A percentile compares a stretch with the other conserved stretches of the same genome.
Conservation (phyloP, 2,888 invertebrate genomes). For the Dryobotodes eremita region DNA sequence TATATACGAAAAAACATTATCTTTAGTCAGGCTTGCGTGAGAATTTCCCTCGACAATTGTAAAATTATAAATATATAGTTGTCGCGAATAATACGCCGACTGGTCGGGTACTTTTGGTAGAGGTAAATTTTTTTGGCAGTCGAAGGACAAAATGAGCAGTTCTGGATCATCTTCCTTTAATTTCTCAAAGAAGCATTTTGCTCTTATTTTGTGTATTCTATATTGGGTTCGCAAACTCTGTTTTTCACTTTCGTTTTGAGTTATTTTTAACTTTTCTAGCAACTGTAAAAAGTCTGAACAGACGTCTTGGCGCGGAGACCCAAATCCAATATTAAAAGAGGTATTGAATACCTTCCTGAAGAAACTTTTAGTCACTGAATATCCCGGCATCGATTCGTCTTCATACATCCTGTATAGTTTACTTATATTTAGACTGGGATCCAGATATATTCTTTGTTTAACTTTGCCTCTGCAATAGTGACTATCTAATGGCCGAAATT, state of each 20-base stretch:
- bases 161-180: no score
- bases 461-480: slow-evolving; percentile 62
- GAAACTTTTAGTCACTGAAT: slow-evolving; percentile 46
- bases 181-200: no score
- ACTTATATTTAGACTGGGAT: slow-evolving; percentile 46
- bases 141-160: no score
- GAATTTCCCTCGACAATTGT: slow-evolving; percentile 63
- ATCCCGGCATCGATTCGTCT: slow-evolving; percentile 43
- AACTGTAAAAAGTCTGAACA: slow-evolving; percentile 6
- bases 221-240: slow-evolving; percentile 51
- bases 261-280: slow-evolving; percentile 52
- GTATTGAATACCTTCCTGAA: slow-evolving; percentile 44
- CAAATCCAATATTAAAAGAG: slow-evolving; percentile 48
- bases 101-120: no score
- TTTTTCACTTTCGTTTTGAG: slow-evolving; percentile 51
- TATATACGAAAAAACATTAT: slow-evolving; percentile 18
- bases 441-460: slow-evolving; percentile 53
- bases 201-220: no score
- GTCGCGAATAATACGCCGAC: no score
- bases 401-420: slow-evolving; percentile 54
- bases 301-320: slow-evolving; percentile 43
- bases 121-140: no score
- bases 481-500: slow-evolving; percentile 57
- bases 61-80: slow-evolving; percentile 66
- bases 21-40: slow-evolving; percentile 39